These are phyloP conservation scores for Eulimnadia texana DNA, from an alignment of 1,140 invertebrate genomes.

Conservation along the genomic window DNA sequence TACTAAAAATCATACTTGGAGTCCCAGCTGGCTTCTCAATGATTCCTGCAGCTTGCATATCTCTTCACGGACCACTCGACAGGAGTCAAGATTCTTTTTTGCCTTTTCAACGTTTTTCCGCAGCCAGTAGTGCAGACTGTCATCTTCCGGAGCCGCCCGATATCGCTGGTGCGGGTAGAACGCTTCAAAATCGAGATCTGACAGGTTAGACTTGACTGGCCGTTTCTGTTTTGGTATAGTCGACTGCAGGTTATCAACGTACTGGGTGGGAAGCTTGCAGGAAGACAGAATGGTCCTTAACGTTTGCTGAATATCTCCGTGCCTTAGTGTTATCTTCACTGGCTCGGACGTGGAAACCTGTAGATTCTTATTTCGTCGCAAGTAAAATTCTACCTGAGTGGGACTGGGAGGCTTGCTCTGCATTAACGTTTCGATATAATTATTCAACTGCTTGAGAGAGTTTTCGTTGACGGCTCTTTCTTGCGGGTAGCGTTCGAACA, in stretches of 20 bases:
- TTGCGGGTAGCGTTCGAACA: constrained; percentile 78
- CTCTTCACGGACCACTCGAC: constrained; percentile 46
- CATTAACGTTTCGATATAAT: constrained; percentile 57
- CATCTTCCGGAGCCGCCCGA: not conserved
- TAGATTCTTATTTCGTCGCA: constrained; percentile 21
- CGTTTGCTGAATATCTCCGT: constrained; percentile 51
- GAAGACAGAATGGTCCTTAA: constrained; percentile 59
- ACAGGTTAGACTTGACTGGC: not conserved
- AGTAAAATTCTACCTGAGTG: constrained; percentile 54
- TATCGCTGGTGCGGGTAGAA: not conserved
- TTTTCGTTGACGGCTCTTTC: constrained; percentile 83
- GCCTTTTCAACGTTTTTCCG: constrained; percentile 45
- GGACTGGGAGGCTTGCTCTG: constrained; percentile 40
- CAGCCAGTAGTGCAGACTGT: constrained; percentile 37
- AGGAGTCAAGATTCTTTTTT: constrained; percentile 40
- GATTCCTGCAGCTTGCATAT: constrained; percentile 41
- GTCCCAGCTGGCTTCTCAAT: constrained; percentile 37
- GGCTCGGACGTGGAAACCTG: constrained; percentile 39
- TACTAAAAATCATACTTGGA: too few species aligned
- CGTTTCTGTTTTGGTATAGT: not conserved
- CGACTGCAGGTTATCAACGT: constrained; percentile 49
- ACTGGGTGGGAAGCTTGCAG: constrained; percentile 67
- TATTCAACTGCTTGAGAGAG: constrained; percentile 73
- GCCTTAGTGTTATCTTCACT: constrained; percentile 52
- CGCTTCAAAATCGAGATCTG: not conserved